These are phyloP conservation scores for Drosophila histrio DNA, from an alignment of 2,888 invertebrate genomes.

Conservation along the genomic window DNA sequence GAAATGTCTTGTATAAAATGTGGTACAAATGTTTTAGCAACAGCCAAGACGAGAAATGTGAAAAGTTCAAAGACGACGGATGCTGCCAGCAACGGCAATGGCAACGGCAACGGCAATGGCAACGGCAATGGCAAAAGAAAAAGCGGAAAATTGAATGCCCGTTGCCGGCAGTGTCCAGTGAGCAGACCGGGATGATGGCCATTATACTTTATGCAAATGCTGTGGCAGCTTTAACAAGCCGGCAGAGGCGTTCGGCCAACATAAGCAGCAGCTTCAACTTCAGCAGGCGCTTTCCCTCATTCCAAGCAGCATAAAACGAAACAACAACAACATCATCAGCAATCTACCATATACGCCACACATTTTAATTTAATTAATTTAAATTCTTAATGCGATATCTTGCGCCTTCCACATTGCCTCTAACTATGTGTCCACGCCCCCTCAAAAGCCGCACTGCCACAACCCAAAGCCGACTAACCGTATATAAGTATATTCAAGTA, in stretches of 20 bases:
- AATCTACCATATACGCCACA: slow-evolving; percentile 53
- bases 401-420: slow-evolving; percentile 43
- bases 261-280: slow-evolving; percentile 19
- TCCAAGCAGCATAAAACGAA: slow-evolving; percentile 18
- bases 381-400: slow-evolving; percentile 76
- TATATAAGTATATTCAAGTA: not conserved
- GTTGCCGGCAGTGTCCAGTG: slow-evolving; percentile 50
- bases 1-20: slow-evolving; percentile 71
- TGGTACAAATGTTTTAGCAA: slow-evolving; percentile 67
- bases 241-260: slow-evolving; percentile 39
- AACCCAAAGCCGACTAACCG: slow-evolving; percentile 5
- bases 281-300: slow-evolving; percentile 15
- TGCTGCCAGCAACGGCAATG: slow-evolving; percentile 10
- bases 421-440: slow-evolving; percentile 41
- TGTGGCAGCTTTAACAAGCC: slow-evolving; percentile 71
- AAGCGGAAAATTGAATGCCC: slow-evolving; percentile 72
- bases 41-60: slow-evolving; percentile 64
- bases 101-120: not conserved
- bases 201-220: slow-evolving; percentile 79
- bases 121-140: slow-evolving; percentile 18
- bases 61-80: slow-evolving; percentile 70
- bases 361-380: slow-evolving; percentile 79
- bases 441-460: not conserved
- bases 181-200: slow-evolving; percentile 65
- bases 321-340: slow-evolving; percentile 16